Conservation (phyloP, 2,888 invertebrate species). For the Xestobium rufovillosum region DNA sequence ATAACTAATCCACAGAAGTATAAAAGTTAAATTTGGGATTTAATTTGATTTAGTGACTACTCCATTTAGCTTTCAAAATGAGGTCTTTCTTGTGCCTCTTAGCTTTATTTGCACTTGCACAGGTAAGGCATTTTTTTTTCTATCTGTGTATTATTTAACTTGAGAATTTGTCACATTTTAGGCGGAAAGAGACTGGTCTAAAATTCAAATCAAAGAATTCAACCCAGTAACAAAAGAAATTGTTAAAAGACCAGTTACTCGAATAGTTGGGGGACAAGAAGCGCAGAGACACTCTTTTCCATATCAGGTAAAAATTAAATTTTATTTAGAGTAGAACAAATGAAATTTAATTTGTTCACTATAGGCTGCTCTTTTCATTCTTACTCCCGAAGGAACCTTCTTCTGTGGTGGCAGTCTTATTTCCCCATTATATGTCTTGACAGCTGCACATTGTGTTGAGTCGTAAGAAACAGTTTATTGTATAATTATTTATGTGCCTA, state of each 20-base stretch:
- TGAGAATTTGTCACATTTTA: no score
- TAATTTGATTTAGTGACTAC: no score
- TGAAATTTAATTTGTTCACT: slow-evolving; percentile 1
- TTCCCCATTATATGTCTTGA: slow-evolving; percentile 21
- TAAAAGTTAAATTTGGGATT: no score
- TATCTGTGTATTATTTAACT: no score
- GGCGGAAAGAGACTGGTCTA: slow-evolving; percentile 1
- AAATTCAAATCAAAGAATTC: background rate
- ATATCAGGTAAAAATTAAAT: slow-evolving; percentile 24
- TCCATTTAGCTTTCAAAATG: no score
- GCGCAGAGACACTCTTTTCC: slow-evolving; percentile 26
- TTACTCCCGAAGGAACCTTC: slow-evolving; percentile 15
- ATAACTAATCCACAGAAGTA: no score
- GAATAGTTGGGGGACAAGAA: slow-evolving; percentile 25
- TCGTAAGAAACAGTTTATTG: slow-evolving; percentile 14
- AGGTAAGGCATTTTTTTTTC: no score
- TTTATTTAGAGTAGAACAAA: background rate
- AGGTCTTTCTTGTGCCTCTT: background rate
- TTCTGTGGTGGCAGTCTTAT: slow-evolving; percentile 29
- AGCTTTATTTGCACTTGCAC: background rate
- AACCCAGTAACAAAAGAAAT: no score
- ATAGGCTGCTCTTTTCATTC: slow-evolving; percentile 10
- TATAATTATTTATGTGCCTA: background rate
- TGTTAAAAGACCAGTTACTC: no score
- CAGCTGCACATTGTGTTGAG: slow-evolving; percentile 30